phyloP scores from a whole-genome alignment of 2,797 vertebrate species.

The Zenarchopterus dispar region DNA sequence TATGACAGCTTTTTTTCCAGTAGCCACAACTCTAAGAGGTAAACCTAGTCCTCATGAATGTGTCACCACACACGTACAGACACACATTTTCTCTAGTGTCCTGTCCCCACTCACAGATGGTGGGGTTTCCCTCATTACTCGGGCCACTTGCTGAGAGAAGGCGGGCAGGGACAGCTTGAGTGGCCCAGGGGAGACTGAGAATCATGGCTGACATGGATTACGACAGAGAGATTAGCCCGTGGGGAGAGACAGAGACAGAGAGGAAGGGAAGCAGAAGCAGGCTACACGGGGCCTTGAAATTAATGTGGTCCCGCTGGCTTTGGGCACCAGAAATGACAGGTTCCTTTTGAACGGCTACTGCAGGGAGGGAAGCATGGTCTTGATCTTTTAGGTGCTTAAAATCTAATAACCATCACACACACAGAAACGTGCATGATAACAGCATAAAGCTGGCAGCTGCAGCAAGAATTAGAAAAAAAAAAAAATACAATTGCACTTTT shows the following conservation, averaged over 20 bases:
- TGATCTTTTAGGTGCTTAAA: slow-evolving; percentile 83
- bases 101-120: slow-evolving; percentile 78
- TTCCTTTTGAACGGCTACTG: slow-evolving; percentile 70
- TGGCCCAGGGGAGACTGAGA: slow-evolving; percentile 74
- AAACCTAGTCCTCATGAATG: slow-evolving; percentile 25
- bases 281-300: slow-evolving; percentile 71
- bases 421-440: slow-evolving; percentile 31
- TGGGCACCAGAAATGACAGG: slow-evolving; percentile 68
- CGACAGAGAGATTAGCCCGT: slow-evolving; percentile 79
- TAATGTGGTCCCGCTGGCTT: slow-evolving; percentile 76
- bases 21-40: slow-evolving; percentile 12
- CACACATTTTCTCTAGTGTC: slow-evolving; percentile 38
- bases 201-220: slow-evolving; percentile 80
- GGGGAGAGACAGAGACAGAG: slow-evolving; percentile 37
- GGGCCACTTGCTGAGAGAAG: slow-evolving; percentile 78
- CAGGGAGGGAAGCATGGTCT: slow-evolving; percentile 56
- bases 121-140: slow-evolving; percentile 80
- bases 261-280: slow-evolving; percentile 42
- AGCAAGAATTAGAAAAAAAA: slow-evolving; percentile 39
- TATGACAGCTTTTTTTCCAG: slow-evolving; percentile 19
- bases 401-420: slow-evolving; percentile 79
- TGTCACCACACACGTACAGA: slow-evolving; percentile 20
- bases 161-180: slow-evolving; percentile 59
- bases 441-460: slow-evolving; percentile 79
- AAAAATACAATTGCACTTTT: slow-evolving; percentile 74